Base-by-base conservation (phyloP, 2,113 vertebrate species). In the Limnothrissa miodon region DNA sequence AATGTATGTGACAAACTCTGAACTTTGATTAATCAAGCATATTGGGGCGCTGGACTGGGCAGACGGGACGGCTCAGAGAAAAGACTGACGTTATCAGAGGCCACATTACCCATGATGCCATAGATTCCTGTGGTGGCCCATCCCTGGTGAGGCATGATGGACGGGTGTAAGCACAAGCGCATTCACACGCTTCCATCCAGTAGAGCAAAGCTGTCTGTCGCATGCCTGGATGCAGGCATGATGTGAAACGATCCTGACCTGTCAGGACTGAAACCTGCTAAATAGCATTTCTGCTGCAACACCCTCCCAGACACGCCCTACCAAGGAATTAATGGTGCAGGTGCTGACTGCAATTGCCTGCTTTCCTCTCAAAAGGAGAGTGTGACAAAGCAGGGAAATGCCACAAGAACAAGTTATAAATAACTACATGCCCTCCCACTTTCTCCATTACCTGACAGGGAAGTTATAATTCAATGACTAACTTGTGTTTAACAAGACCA, bases 201-300 rank as follows among this genome's bases (percentile, higher is more conserved):
- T 17, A 8, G 79, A 46, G 33, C 8, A 2, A 80, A 70, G 36
- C 46, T 70, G 86, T 86, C 46, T 59, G 86, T 86, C 66, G n/a
- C 85, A 74, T 39, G 66, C 66, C 66, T 74, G 66, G 53, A 66
- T 66, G 59, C 59, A 66, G 59, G 29, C 25, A 36, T 13, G 11
- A 29, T 17, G 66, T 33, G 1, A 74, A 36, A 74, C 17, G 15
- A 19, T 13, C 66, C 29, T 74, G 33, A 74, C 29, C 66, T 74
- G 66, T 13, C 29, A 17, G 66, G 29, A 74, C 0, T 15, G 9
- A 74, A 74, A 74, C 66, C 33, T 36, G 66, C 66, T 11, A 2
- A 74, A 74, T 74, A 19, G 17, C 66, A 74, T 33, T 74, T 74
- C 66, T 74, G 66, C 25, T 0, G 10, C 66, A 1, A 11, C 66